Evolutionary conservation across 1,140 invertebrate genomes (phyloP).

Genomic region (Gryon sp.): DNA sequence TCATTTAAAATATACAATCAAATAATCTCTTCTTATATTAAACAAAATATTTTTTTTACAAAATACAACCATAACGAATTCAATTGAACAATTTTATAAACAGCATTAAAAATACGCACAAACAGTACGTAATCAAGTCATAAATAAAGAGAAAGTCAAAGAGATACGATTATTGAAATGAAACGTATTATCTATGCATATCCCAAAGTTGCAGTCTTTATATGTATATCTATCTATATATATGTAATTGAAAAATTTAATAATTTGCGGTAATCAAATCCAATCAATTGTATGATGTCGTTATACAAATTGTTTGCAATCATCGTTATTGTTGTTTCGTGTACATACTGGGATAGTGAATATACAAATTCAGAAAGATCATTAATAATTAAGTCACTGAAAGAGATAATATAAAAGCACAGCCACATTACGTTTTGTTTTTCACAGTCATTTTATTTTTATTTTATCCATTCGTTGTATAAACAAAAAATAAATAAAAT

Average conservation of each 20-base stretch:
- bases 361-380: background rate
- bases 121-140: too few relatives aligned
- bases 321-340: background rate
- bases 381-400: slow-evolving; percentile 15
- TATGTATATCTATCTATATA: too few relatives aligned
- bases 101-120: too few relatives aligned
- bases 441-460: slow-evolving; percentile 8
- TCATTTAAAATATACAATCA: too few relatives aligned
- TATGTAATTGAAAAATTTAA: slow-evolving; percentile 12
- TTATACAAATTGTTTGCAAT: background rate
- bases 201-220: too few relatives aligned
- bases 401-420: slow-evolving; percentile 45
- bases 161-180: slow-evolving; percentile 4
- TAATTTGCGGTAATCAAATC: slow-evolving; percentile 14
- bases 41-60: too few relatives aligned
- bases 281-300: slow-evolving; percentile 1
- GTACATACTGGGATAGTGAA: too few relatives aligned
- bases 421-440: slow-evolving; percentile 41
- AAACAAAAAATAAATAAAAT: too few relatives aligned
- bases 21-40: too few relatives aligned
- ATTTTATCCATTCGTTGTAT: background rate
- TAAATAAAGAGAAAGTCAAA: slow-evolving; percentile 19
- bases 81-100: too few relatives aligned
- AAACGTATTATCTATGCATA: slow-evolving; percentile 19
- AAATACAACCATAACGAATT: too few relatives aligned